Evolutionary conservation across 2,888 invertebrate genomes (phyloP), one percentile per base, ranked within the genome.

Genomic region (Xestia ashworthii): DNA sequence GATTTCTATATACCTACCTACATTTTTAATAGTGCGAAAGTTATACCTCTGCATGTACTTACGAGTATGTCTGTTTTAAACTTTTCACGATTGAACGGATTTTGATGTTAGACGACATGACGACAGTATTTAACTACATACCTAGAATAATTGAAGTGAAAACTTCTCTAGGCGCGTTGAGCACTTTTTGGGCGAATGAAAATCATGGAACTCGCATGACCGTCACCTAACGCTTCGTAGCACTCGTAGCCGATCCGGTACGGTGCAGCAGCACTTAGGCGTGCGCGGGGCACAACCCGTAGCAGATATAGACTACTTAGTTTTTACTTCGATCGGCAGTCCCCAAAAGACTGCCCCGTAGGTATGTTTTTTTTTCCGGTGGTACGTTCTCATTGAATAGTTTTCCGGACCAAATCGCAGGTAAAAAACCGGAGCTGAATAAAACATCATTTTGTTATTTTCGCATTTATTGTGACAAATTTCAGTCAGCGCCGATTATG

Each of bases 391-490:
- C 32, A 32, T 32, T 32, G 32, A 3, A 16, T 32, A 60, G 25
- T 2, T 25, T 60, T 32, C 5, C 32, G 14, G 22, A 5, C 19
- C 12, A 70, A 70, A 8, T 41, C 25, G 25, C 44, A 16, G 44
- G 22, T 5, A 8, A 19, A 32, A 46, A 71, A 11, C 16, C 32
- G 14, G n/a, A 25, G 8, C 16, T 38, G 9, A 83, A 78, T 70
- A 91, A 93, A 92, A 94, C 89, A 90, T 76, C 80, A 80, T 78
- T 68, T 55, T 87, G 75, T 58, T 79, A 76, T 86, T 90, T 91
- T 89, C 75, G 80, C 86, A 82, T 95, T 94, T 95, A 95, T 95
- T 95, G 93, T 94, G 94, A 94, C 92, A 92, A 90, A 87, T 76
- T 89, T 91, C 93, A 91, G 91, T 91, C 91, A 88, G 85, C 88